Conservation (phyloP, 2,797 vertebrate genomes). For the Agapornis canus region DNA sequence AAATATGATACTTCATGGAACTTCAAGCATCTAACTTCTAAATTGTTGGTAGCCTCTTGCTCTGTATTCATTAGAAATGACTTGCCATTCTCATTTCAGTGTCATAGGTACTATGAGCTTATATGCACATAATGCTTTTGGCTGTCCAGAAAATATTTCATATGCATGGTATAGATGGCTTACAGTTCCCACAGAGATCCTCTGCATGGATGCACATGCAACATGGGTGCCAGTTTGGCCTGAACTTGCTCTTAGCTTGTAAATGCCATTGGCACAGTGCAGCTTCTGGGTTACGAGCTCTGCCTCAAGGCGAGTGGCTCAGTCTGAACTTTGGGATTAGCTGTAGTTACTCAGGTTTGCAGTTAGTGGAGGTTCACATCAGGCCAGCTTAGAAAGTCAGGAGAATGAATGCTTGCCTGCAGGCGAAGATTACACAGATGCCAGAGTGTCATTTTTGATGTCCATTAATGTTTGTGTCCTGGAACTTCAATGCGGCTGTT, state of each 20-base stretch:
- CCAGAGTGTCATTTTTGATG: background rate
- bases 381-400: background rate
- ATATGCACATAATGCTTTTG: background rate
- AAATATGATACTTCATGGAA: background rate
- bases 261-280: background rate
- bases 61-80: background rate
- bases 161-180: background rate
- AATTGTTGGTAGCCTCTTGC: background rate
- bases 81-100: background rate
- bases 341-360: background rate
- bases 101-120: background rate
- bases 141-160: background rate
- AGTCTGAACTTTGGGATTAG: background rate
- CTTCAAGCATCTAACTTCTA: background rate
- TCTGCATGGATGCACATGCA: background rate
- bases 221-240: background rate
- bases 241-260: background rate
- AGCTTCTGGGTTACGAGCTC: background rate
- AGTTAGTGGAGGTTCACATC: background rate
- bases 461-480: background rate
- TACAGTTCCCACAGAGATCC: background rate
- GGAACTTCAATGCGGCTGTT: background rate
- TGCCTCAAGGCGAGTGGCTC: background rate
- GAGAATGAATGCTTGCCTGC: fast-evolving
- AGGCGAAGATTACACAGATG: background rate